Base-by-base conservation (phyloP, 2,888 invertebrate genomes). In the Lepeophtheirus nordmannii region DNA sequence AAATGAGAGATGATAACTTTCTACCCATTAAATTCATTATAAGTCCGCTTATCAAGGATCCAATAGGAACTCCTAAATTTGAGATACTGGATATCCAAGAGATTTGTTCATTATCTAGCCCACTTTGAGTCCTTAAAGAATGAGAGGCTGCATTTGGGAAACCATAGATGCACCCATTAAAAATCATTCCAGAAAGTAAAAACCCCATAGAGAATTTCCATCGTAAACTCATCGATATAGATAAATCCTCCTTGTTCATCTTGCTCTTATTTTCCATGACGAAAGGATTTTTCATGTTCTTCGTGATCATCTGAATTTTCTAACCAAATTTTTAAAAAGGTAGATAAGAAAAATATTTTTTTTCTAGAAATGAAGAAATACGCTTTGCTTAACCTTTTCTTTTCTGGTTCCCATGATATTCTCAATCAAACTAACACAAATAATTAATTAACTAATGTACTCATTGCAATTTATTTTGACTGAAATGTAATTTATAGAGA, bases 81-180 rank as follows among this genome's bases (percentile, higher is more conserved):
- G 17, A n/a, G 5, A 17, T 46, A 46, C 53, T 46, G n/a, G 53
- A 46, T n/a, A 46, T 46, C 53, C 53, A 46, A n/a, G 53, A 46
- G 53, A 46, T 46, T 14, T 17, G 14, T 17, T 46, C 53, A 2
- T 46, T 17, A 46, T 46, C 8, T n/a, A 46, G 17, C 8, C 53
- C 53, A 17, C 30, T 46, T 17, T 46, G 5, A 17, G 53, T 46
- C 8, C 8, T 46, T 46, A 46, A 17, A 8, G 53, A 46, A 46
- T 46, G 8, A n/a, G 53, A 46, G 53, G 63, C 63, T 63, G 63
- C 20, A 53, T 53, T 63, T 9, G 63, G n/a, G 38, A 17, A 63
- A 10, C 63, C 63, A 30, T 63, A 56, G 30, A 53, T 63, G 23
- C 11, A 22, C n/a, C 63, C 63, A 38, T 63, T 63, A n/a, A 63